phyloP scores from a whole-genome alignment of 2,113 vertebrate genomes.

The Ochotona curzoniae region DNA sequence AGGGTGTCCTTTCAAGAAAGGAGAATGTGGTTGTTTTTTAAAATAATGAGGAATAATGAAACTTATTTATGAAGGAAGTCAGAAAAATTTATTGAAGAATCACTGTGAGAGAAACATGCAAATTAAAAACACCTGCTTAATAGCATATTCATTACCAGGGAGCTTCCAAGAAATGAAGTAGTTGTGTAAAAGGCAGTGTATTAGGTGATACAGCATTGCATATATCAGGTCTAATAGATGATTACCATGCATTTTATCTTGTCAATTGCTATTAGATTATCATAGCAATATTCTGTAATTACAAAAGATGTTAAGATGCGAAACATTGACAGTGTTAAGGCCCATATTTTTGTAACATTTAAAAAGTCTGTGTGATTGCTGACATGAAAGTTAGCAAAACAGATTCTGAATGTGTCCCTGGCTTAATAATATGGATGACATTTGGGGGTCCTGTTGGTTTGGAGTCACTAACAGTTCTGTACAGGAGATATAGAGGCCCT shows the following conservation, averaged over 20 bases:
- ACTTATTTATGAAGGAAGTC: conserved; percentile 86
- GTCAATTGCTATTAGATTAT: conserved; percentile 79
- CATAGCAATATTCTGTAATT: conserved; percentile 76
- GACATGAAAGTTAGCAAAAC: not conserved
- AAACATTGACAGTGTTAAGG: conserved; percentile 63
- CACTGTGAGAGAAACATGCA: conserved; percentile 81
- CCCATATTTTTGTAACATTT: conserved; percentile 56
- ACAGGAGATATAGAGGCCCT: not conserved
- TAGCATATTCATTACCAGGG: conserved; percentile 82
- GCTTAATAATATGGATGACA: not conserved
- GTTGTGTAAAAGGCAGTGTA: conserved; percentile 70
- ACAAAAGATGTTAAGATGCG: conserved; percentile 73
- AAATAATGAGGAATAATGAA: conserved; percentile 86
- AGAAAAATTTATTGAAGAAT: conserved; percentile 85
- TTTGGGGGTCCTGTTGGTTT: not conserved
- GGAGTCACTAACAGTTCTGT: not conserved
- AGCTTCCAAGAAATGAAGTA: conserved; percentile 79
- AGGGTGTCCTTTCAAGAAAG: conserved; percentile 80
- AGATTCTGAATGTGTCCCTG: not conserved
- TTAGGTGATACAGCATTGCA: conserved; percentile 69
- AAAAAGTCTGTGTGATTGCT: conserved; percentile 32
- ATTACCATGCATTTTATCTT: conserved; percentile 72
- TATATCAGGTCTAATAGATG: conserved; percentile 45
- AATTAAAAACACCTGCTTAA: conserved; percentile 83
- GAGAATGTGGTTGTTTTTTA: conserved; percentile 84